Evolutionary conservation across 2,113 vertebrate genomes (phyloP).

Genomic region (Carollia perspicillata): DNA sequence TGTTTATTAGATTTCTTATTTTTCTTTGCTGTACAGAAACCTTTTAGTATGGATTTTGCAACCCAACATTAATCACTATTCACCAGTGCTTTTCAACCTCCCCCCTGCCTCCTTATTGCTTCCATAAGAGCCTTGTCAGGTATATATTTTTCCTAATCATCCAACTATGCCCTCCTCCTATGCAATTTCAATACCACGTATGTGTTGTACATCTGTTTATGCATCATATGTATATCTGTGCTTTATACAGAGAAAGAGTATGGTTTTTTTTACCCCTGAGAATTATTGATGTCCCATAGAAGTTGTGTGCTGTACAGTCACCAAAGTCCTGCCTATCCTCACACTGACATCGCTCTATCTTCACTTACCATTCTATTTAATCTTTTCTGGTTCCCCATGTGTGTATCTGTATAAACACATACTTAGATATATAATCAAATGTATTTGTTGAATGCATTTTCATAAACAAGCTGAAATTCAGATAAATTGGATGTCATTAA

Average conservation of each 20-base stretch:
- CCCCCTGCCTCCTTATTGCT: not conserved
- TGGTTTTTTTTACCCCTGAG: not conserved
- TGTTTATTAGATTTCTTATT: conserved; percentile 1
- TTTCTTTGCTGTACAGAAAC: not conserved
- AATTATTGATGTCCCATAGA: not conserved
- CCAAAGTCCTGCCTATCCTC: not conserved
- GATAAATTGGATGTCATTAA: not conserved
- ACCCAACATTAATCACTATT: not conserved
- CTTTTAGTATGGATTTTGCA: not conserved
- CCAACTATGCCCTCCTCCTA: not conserved
- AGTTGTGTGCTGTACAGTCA: not conserved
- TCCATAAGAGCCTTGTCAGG: not conserved
- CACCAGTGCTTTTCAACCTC: not conserved
- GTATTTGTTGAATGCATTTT: not conserved
- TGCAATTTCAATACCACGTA: not conserved
- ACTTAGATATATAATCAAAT: not conserved
- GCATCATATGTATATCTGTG: not conserved
- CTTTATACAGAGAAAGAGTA: not conserved
- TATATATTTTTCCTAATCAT: not conserved
- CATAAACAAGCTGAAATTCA: not conserved
- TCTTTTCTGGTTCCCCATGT: not conserved
- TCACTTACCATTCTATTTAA: not conserved
- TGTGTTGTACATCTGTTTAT: not conserved
- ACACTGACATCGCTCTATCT: not conserved
- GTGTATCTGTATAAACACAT: not conserved